A percentile compares a stretch with the other conserved stretches of the same genome.
Conservation (phyloP, 1,140 invertebrate genomes). For the Neoseiulus cucumeris region DNA sequence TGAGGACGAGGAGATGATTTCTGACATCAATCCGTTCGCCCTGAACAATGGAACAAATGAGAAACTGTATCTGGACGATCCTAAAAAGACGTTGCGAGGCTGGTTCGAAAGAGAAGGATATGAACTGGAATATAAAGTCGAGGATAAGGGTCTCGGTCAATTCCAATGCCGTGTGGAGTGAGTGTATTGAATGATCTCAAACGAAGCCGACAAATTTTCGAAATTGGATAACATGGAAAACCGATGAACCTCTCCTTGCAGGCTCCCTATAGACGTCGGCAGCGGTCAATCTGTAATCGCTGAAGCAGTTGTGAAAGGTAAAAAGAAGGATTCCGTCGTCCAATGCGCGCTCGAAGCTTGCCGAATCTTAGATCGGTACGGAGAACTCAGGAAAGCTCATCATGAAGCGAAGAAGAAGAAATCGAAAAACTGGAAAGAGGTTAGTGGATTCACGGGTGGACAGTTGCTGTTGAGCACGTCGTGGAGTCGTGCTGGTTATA, state of each 20-base stretch:
- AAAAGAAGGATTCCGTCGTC: slow-evolving; percentile 80
- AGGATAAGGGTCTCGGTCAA: slow-evolving; percentile 55
- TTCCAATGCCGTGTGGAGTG: slow-evolving; percentile 46
- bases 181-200: slow-evolving; percentile 20
- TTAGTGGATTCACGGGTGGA: neutral
- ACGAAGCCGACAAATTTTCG: slow-evolving; percentile 15
- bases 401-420: slow-evolving; percentile 36
- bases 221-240: neutral
- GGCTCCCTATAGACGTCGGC: slow-evolving; percentile 56
- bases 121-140: slow-evolving; percentile 57
- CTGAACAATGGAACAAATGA: slow-evolving; percentile 38
- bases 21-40: slow-evolving; percentile 59
- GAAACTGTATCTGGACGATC: slow-evolving; percentile 73
- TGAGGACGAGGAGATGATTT: slow-evolving; percentile 51
- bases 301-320: slow-evolving; percentile 64
- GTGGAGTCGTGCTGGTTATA: too few relatives aligned
- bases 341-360: slow-evolving; percentile 88
- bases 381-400: slow-evolving; percentile 49
- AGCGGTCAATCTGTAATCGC: slow-evolving; percentile 50
- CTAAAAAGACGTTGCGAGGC: slow-evolving; percentile 76
- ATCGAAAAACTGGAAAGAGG: slow-evolving; percentile 1
- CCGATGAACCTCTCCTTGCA: slow-evolving; percentile 22
- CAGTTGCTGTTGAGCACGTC: too few relatives aligned
- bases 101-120: slow-evolving; percentile 88
- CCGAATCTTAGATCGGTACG: slow-evolving; percentile 61